These are phyloP conservation scores for Charaxes varanes DNA, from an alignment of 1,140 invertebrate genomes.

Conservation along the genomic window DNA sequence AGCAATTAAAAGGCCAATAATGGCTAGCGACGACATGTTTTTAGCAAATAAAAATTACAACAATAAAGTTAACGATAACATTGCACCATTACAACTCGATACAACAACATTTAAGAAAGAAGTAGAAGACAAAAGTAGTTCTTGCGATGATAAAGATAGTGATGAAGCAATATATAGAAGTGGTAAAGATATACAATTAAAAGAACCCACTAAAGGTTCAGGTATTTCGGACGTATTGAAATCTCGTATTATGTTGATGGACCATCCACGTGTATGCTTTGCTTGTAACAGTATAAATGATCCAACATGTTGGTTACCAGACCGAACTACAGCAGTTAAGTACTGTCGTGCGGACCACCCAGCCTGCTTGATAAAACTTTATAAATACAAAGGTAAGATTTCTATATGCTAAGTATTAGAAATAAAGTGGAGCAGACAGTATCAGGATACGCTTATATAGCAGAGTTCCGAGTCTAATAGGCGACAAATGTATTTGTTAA, in stretches of 20 bases:
- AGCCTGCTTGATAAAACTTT: constrained; percentile 39
- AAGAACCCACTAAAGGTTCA: constrained; percentile 26
- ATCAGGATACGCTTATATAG: no score
- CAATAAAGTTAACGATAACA: neutral
- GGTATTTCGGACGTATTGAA: constrained; percentile 24
- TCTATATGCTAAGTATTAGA: no score
- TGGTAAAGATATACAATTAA: constrained; percentile 5
- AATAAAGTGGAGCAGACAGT: no score
- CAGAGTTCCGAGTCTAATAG: no score
- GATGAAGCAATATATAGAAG: constrained; percentile 3
- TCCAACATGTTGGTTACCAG: constrained; percentile 36
- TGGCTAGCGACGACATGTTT: no score
- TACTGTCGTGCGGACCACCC: constrained; percentile 39
- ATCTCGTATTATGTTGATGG: constrained; percentile 24
- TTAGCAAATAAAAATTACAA: no score
- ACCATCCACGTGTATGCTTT: constrained; percentile 39
- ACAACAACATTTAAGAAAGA: constrained; percentile 2
- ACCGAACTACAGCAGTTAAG: constrained; percentile 40
- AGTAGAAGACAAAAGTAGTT: constrained; percentile 1
- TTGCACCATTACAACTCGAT: neutral
- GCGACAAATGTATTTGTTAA: no score
- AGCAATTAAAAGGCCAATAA: no score
- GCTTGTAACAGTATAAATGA: constrained; percentile 44
- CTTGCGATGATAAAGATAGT: constrained; percentile 6
- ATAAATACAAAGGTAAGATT: constrained; percentile 29